Conservation (phyloP, 2,113 vertebrate species). For the Pygoscelis antarcticus region DNA sequence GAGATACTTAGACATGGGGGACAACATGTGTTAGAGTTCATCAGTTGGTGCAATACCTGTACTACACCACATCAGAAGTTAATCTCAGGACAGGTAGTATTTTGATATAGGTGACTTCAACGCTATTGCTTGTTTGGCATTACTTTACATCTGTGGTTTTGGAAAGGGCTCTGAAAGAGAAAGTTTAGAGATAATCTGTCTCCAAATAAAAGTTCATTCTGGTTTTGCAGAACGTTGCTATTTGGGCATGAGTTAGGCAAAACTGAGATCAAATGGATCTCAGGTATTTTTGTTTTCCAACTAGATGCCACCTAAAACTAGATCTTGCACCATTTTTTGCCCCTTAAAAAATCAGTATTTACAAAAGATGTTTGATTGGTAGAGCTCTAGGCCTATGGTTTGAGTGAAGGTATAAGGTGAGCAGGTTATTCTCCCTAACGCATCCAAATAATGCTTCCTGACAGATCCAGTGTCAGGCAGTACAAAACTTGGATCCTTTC, state of each 20-base stretch:
- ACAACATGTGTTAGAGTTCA: not conserved
- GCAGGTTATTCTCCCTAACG: not conserved
- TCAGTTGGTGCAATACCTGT: not conserved
- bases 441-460: not conserved
- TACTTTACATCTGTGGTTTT: not conserved
- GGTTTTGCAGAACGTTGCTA: not conserved
- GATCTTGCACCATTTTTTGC: not conserved
- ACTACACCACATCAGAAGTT: not conserved
- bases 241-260: not conserved
- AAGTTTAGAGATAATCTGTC: not conserved
- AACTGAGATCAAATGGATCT: not conserved
- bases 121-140: not conserved
- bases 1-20: not conserved
- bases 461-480: not conserved
- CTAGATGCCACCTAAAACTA: not conserved
- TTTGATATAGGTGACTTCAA: not conserved
- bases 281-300: not conserved
- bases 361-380: not conserved
- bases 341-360: not conserved
- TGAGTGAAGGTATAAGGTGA: not conserved
- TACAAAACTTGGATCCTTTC: not conserved
- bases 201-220: not conserved
- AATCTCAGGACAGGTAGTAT: not conserved
- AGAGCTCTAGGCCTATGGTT: not conserved
- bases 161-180: not conserved